These are phyloP conservation scores for Leuciscus waleckii DNA, from an alignment of 2,797 vertebrate species.

Conservation along the genomic window DNA sequence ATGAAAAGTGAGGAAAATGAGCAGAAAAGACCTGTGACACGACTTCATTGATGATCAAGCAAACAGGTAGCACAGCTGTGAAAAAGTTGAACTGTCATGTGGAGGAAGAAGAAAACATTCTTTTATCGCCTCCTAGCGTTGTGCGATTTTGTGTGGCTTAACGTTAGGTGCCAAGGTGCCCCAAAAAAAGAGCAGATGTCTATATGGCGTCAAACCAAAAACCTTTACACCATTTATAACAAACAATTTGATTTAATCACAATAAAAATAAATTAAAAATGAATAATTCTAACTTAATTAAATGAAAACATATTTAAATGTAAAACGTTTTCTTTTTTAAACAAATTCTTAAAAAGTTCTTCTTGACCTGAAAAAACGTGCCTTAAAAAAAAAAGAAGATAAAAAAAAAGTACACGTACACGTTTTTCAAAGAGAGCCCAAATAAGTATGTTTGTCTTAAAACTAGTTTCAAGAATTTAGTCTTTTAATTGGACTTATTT, in stretches of 20 bases:
- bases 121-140: constrained; percentile 46
- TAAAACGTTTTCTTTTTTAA: not conserved
- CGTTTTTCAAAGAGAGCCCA: not conserved
- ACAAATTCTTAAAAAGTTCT: not conserved
- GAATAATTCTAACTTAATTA: not conserved
- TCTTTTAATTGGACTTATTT: not conserved
- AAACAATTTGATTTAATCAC: not conserved
- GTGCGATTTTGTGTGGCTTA: too few species aligned
- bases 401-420: not conserved
- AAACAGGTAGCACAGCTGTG: constrained; percentile 22
- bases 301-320: not conserved
- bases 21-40: constrained; percentile 27
- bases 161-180: not conserved
- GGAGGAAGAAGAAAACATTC: constrained; percentile 14
- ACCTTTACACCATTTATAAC: not conserved
- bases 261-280: too few species aligned
- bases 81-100: constrained; percentile 14
- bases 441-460: not conserved
- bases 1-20: not conserved
- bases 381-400: not conserved
- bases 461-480: not conserved
- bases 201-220: not conserved
- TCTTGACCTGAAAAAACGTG: not conserved
- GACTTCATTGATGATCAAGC: not conserved
- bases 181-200: not conserved